These are phyloP conservation scores for Polyodon spathula DNA, from an alignment of 2,113 vertebrate species.

Conservation along the genomic window DNA sequence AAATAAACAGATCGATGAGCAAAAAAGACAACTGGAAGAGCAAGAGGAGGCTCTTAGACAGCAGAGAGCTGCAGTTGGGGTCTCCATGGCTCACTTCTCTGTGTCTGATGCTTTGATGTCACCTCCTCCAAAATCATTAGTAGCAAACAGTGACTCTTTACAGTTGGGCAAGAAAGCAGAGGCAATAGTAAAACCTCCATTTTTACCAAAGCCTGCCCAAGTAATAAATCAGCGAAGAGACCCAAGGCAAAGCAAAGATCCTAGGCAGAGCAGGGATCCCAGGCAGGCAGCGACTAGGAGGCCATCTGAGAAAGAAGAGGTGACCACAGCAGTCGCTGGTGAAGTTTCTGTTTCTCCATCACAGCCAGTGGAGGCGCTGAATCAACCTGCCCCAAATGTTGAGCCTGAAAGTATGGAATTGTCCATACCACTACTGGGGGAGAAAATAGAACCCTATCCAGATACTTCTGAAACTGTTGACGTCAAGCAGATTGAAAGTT, in stretches of 20 bases:
- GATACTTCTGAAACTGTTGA: slow-evolving; percentile 41
- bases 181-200: slow-evolving; percentile 43
- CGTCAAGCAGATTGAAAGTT: slow-evolving; percentile 28
- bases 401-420: slow-evolving; percentile 36
- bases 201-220: too few relatives aligned
- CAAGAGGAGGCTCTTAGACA: slow-evolving; percentile 86
- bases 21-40: slow-evolving; percentile 82
- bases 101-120: slow-evolving; percentile 87
- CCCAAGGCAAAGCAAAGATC: slow-evolving; percentile 75
- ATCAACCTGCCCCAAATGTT: slow-evolving; percentile 33
- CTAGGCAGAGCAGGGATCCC: slow-evolving; percentile 75
- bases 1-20: slow-evolving; percentile 92
- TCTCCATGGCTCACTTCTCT: slow-evolving; percentile 92
- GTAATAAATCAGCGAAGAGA: slow-evolving; percentile 63
- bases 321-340: slow-evolving; percentile 20
- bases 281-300: slow-evolving; percentile 54
- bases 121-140: slow-evolving; percentile 64
- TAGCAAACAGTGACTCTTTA: slow-evolving; percentile 60
- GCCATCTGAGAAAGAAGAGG: slow-evolving; percentile 48
- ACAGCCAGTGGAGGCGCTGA: slow-evolving; percentile 20
- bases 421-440: slow-evolving; percentile 57
- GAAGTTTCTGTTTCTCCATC: slow-evolving; percentile 10
- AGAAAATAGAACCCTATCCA: slow-evolving; percentile 41
- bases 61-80: slow-evolving; percentile 84
- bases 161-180: slow-evolving; percentile 63